Conservation (phyloP, 2,113 vertebrate species). For the Bujurquina vittata region DNA sequence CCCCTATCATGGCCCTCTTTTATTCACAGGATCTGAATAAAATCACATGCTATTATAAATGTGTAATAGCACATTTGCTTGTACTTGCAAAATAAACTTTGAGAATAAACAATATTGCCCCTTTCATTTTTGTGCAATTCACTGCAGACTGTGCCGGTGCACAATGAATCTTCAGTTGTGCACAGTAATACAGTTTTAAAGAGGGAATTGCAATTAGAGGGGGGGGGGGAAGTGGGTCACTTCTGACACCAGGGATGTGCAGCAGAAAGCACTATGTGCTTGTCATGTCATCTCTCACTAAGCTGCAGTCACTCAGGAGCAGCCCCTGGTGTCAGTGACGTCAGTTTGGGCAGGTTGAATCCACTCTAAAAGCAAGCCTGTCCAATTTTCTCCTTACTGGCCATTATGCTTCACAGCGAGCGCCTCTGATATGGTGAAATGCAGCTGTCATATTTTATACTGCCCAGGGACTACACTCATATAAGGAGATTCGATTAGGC, state of each 20-base stretch:
- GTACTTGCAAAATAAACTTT: constrained; percentile 14
- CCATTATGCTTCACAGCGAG: constrained; percentile 24
- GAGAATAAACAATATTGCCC: constrained; percentile 1
- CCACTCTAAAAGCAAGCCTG: constrained; percentile 36
- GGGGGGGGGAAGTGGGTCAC: constrained; percentile 54
- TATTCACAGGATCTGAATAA: background rate
- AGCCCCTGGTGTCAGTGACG: constrained; percentile 27
- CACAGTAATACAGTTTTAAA: constrained; percentile 47
- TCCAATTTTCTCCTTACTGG: constrained; percentile 25
- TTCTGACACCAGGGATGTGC: constrained; percentile 51
- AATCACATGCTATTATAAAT: background rate
- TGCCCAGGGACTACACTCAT: background rate
- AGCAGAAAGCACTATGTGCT: constrained; percentile 53
- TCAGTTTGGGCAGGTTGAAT: constrained; percentile 36
- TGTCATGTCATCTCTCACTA: constrained; percentile 62
- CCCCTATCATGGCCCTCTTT: background rate
- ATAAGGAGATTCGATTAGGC: constrained; percentile 29
- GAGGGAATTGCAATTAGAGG: constrained; percentile 60
- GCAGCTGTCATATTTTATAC: constrained; percentile 50
- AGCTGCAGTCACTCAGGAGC: constrained; percentile 54
- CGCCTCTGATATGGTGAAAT: constrained; percentile 11
- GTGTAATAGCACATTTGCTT: background rate
- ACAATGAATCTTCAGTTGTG: constrained; percentile 15
- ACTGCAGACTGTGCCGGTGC: background rate
- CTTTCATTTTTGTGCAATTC: background rate